Base-by-base conservation (phyloP, 1,140 invertebrate species). In the Drosophila persimilis region DNA sequence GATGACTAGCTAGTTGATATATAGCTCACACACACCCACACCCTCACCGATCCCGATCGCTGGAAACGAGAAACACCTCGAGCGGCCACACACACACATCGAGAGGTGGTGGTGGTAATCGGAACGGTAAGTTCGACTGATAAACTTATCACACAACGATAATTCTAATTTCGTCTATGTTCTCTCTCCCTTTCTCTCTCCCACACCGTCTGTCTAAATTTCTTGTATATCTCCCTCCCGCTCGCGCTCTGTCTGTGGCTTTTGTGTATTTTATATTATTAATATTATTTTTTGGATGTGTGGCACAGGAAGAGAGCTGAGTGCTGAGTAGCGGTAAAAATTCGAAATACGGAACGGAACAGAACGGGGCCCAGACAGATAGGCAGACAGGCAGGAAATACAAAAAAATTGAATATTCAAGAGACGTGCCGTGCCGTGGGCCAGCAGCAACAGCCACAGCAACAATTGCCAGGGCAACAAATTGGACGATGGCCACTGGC, bases 331-430 rank as follows among this genome's bases (percentile, higher is more conserved):
- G 35, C 35, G 35, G 35, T 39, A 39, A 5, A 39, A 39, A 39
- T 39, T 39, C 35, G 35, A 39, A 39, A 39, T 39, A 11, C 11
- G 47, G 24, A n/a, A 15, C 29, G 39, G 50, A 31, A 4, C 43
- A 46, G 22, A 58, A 44, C 72, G 51, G 67, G 44, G 22, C 48
- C 31, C 67, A 53, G 45, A 69, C 65, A 69, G 64, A 47, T 24
- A 59, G 54, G 15, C 52, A 51, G 29, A 51, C 50, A 69, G 56
- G 78, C 83, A 70, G 81, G 77, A 86, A 86, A 59, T 65, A 60
- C 51, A 31, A 71, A 76, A 76, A 88, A 78, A 86, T 86, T 88
- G 60, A 81, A 72, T 88, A 86, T 86, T 86, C 83, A 51, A 79
- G 53, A 62, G 65, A 54, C 83, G 83, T 88, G 45, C 74, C 15